Percentiles rank a stretch among this genome's conserved stretches.
These are phyloP conservation scores for Brachyptera putata DNA, from an alignment of 2,888 invertebrate species.

Conservation along the genomic window DNA sequence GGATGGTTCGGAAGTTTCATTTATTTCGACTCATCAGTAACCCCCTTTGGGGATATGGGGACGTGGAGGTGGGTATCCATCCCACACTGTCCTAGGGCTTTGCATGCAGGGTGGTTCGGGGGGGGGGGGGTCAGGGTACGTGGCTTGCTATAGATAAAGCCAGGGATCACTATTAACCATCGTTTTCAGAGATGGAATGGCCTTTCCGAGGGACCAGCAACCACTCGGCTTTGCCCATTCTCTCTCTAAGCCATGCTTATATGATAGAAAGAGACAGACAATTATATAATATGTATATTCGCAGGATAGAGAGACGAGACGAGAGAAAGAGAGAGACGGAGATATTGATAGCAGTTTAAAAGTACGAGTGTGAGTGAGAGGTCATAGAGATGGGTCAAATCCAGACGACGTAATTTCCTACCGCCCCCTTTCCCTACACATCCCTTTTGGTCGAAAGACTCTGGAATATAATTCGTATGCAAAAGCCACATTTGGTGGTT, in stretches of 20 bases:
- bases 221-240: slow-evolving; percentile 10
- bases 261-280: slow-evolving; percentile 9
- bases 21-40: slow-evolving; percentile 11
- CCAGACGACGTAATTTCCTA: slow-evolving; percentile 33
- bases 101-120: slow-evolving; percentile 28
- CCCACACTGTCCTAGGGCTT: slow-evolving; percentile 21
- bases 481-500: slow-evolving; percentile 26
- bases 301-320: slow-evolving; percentile 7
- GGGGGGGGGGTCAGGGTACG: no score
- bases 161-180: slow-evolving; percentile 33
- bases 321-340: no score
- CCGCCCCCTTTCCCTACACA: no score
- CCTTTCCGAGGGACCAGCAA: slow-evolving; percentile 28
- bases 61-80: no score
- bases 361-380: slow-evolving; percentile 2
- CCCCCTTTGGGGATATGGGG: slow-evolving; percentile 4
- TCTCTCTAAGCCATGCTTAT: slow-evolving; percentile 2
- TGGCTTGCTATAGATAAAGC: slow-evolving; percentile 33
- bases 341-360: slow-evolving; percentile 7
- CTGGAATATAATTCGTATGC: slow-evolving; percentile 31
- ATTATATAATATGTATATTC: neutral
- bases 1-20: no score
- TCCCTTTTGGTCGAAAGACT: slow-evolving; percentile 23
- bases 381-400: slow-evolving; percentile 28
- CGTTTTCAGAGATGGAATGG: slow-evolving; percentile 34